Conservation (phyloP, 1,140 invertebrate genomes). For the Dendroctonus ponderosae region DNA sequence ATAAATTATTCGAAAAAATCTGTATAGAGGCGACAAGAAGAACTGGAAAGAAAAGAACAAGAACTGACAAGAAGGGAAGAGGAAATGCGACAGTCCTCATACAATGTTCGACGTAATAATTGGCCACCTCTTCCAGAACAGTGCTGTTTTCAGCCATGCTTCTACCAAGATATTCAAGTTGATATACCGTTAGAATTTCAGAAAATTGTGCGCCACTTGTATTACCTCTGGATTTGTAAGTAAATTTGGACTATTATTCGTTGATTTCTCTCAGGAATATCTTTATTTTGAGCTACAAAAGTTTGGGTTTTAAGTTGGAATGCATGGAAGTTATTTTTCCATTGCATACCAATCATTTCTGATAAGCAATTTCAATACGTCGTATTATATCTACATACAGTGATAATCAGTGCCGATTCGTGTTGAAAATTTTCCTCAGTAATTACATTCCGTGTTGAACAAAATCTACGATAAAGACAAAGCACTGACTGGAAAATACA, state of each 20-base stretch:
- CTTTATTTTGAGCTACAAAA: neutral
- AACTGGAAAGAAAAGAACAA: conserved; percentile 81
- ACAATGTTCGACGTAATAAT: conserved; percentile 84
- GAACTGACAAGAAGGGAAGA: conserved; percentile 87
- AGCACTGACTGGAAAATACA: no score
- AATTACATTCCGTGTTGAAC: no score
- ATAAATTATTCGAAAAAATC: no score
- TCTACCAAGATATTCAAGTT: conserved; percentile 99
- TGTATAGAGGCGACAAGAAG: conserved; percentile 72
- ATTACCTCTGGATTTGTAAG: conserved; percentile 98
- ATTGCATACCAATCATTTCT: no score
- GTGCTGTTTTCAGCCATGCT: conserved; percentile 94
- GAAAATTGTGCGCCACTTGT: conserved; percentile 88
- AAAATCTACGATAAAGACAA: no score
- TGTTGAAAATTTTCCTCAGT: no score
- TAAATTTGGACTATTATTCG: conserved; percentile 41
- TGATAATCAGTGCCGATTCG: no score
- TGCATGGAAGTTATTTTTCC: no score
- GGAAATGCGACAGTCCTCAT: conserved; percentile 73
- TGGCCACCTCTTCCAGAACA: conserved; percentile 95
- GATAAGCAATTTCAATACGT: no score
- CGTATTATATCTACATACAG: no score
- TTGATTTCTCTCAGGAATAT: conserved; percentile 6
- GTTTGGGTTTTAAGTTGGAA: no score
- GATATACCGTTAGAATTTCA: conserved; percentile 98